Evolutionary conservation across 2,888 invertebrate genomes (phyloP).

Genomic region (Anodontia alba): DNA sequence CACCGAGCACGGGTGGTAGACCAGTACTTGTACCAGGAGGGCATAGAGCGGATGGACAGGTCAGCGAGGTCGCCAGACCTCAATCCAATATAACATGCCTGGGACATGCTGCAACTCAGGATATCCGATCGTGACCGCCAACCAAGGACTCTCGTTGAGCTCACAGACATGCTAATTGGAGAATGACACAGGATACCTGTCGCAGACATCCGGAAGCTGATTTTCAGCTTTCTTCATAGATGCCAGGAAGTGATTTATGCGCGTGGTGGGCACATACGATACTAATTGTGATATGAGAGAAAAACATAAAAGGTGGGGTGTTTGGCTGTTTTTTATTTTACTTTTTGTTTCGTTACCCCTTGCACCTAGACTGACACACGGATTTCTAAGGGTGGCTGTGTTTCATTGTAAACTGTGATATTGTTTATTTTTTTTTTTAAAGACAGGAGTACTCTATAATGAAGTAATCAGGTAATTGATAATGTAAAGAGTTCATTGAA

Average conservation of each 20-base stretch:
- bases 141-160: neutral
- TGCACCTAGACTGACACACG: no score
- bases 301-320: no score
- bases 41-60: neutral
- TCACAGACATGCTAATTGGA: neutral
- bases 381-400: no score
- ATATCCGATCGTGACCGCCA: neutral
- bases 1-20: neutral
- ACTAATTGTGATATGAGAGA: neutral
- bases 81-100: slow-evolving; percentile 8
- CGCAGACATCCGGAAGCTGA: neutral
- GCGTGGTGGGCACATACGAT: neutral
- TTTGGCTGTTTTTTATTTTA: no score
- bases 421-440: no score
- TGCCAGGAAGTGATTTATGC: neutral
- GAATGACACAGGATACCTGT: neutral
- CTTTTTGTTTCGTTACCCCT: no score
- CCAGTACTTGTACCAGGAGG: neutral
- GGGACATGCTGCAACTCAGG: slow-evolving; percentile 4
- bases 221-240: neutral
- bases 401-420: no score
- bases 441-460: no score
- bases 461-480: no score
- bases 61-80: neutral
- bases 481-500: no score